Base-by-base conservation (phyloP, 2,888 invertebrate genomes). In the Gerris lacustris region DNA sequence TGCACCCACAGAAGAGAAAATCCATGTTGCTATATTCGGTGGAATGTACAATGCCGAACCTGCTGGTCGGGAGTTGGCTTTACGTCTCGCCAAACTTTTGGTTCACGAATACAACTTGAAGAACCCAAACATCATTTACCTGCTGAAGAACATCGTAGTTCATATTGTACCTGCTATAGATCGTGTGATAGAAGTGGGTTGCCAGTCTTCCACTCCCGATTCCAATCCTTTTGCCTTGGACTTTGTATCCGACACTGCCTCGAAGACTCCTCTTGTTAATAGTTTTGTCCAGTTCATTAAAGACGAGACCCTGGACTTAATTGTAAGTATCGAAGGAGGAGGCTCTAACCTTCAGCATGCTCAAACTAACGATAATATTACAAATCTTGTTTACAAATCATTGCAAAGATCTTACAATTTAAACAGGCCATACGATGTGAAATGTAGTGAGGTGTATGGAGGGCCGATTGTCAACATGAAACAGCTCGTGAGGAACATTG, bases 21-120 rank as follows among this genome's bases (percentile, higher is more conserved):
- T 91, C 77, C 91, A 92, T 78, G 84, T 96, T 17, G 88, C 90
- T 0, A 80, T 96, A n/a, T 82, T 93, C 45, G 94, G 95, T 73
- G 92, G 93, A 69, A 80, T 94, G 69, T 92, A 88, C 79, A 89
- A 87, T 0, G 87, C 89, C 0, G 90, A 95, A 78, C 91, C 92
- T 0, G 82, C 91, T 17, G 94, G 94, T 0, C 86, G 94, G 70
- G 96, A 96, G 80, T 83, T 96, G 72, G 81, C 90, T 0, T 78
- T 94, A 0, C 88, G 94, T 80, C 84, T 96, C 76, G 90, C 91
- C 0, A 85, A 92, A 0, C 95, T 96, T 81, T 81, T 96, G 31
- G 80, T 89, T 44, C 86, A 85, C 69, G 94, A 91, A 0, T 86
- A 89, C 78, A 81, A 83, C 66, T 83, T 87, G 69, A 86, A 86